Percentiles rank a stretch among this genome's conserved stretches.
phyloP scores from a whole-genome alignment of 2,888 invertebrate species.

The Tenthredo distinguenda region DNA sequence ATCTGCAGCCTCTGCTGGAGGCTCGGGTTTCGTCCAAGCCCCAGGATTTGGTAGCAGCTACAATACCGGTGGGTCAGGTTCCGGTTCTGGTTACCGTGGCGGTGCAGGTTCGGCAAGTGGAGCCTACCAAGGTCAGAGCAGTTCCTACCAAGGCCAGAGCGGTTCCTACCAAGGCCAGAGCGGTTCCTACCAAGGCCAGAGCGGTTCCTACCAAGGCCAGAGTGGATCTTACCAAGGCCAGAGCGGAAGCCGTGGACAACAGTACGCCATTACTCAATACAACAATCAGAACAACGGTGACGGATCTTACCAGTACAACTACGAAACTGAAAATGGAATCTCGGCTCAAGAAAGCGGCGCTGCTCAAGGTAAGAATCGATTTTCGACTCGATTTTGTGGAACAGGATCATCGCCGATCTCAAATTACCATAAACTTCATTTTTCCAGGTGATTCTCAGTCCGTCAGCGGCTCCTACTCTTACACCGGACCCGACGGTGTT shows the following conservation, averaged over 20 bases:
- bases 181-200: slow-evolving; percentile 4
- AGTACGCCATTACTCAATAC: slow-evolving; percentile 50
- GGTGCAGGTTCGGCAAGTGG: not conserved
- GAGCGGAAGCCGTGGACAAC: slow-evolving; percentile 32
- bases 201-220: slow-evolving; percentile 28
- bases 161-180: slow-evolving; percentile 42
- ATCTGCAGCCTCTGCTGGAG: slow-evolving; percentile 51
- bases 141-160: slow-evolving; percentile 29
- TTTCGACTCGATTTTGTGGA: not conserved
- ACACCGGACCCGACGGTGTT: slow-evolving; percentile 53
- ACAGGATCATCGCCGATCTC: not conserved
- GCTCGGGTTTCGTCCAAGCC: slow-evolving; percentile 48
- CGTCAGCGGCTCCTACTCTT: slow-evolving; percentile 50
- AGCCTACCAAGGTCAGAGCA: slow-evolving; percentile 14
- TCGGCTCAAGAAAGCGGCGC: slow-evolving; percentile 44
- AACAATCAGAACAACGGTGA: slow-evolving; percentile 53
- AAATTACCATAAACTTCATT: not conserved
- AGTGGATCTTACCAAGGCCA: slow-evolving; percentile 38
- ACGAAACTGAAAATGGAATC: slow-evolving; percentile 51
- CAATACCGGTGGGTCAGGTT: slow-evolving; percentile 1
- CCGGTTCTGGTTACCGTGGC: slow-evolving; percentile 12
- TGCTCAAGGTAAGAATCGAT: slow-evolving; percentile 30
- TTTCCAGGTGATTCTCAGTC: slow-evolving; percentile 44
- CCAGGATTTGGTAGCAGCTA: slow-evolving; percentile 33
- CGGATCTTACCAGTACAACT: slow-evolving; percentile 54